Conservation (phyloP, 2,888 invertebrate species). For the Dorcus parallelipipedus region DNA sequence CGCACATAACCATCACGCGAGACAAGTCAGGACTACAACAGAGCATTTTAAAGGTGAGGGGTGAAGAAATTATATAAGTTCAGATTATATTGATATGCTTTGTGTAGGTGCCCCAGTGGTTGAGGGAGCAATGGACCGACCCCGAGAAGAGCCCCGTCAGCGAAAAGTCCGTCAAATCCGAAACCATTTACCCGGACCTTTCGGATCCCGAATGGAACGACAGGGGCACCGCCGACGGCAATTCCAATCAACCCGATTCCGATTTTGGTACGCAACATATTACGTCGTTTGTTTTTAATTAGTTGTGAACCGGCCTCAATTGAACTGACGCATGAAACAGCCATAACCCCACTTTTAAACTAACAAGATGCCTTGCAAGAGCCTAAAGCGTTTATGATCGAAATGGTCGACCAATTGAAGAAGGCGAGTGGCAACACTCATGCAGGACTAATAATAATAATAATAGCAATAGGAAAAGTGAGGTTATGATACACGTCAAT, state of each 20-base stretch:
- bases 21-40: constrained; percentile 89
- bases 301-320: no score
- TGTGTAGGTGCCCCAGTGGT: constrained; percentile 71
- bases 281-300: no score
- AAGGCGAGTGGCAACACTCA: no score
- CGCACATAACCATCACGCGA: constrained; percentile 82
- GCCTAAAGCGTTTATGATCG: no score
- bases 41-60: constrained; percentile 71
- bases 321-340: no score
- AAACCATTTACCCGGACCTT: constrained; percentile 52
- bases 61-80: background rate
- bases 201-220: constrained; percentile 67
- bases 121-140: constrained; percentile 62
- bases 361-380: no score
- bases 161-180: constrained; percentile 44
- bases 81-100: background rate
- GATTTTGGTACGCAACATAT: constrained; percentile 63
- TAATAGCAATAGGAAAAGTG: no score
- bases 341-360: no score
- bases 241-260: constrained; percentile 82
- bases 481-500: no score
- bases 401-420: no score
- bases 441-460: no score
- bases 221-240: constrained; percentile 76
- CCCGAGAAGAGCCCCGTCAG: constrained; percentile 43